phyloP scores from a whole-genome alignment of 2,888 invertebrate species.

The Apamea anceps region DNA sequence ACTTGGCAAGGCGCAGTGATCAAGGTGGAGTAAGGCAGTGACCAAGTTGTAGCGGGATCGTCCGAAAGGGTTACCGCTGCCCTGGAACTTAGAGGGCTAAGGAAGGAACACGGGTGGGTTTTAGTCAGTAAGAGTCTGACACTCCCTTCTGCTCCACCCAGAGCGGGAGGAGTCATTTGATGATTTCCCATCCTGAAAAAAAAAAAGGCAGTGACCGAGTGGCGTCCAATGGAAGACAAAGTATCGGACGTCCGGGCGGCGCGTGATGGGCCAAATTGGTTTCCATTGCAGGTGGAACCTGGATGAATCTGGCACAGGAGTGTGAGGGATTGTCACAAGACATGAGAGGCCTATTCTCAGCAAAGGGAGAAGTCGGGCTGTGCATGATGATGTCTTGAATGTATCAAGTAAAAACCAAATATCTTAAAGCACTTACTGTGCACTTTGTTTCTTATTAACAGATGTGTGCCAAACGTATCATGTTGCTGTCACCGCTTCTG shows the following conservation, averaged over 20 bases:
- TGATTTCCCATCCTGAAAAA: too few relatives aligned
- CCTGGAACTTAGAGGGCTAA: too few relatives aligned
- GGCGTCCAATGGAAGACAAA: background rate
- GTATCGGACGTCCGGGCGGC: background rate
- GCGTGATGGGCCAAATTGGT: background rate
- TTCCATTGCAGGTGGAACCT: background rate
- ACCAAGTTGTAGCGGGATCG: background rate
- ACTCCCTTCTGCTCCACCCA: too few relatives aligned
- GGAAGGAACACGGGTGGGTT: too few relatives aligned
- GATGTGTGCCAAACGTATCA: conserved; percentile 71
- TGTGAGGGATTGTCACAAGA: too few relatives aligned
- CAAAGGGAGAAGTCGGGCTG: too few relatives aligned
- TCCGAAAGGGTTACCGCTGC: too few relatives aligned
- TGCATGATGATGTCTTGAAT: background rate
- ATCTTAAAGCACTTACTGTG: conserved; percentile 43
- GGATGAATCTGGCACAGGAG: background rate
- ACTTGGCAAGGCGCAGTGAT: background rate
- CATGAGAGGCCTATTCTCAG: too few relatives aligned
- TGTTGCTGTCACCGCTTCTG: background rate
- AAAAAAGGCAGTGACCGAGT: background rate
- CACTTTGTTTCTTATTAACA: conserved; percentile 53
- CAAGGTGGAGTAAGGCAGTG: background rate
- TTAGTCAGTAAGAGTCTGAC: too few relatives aligned
- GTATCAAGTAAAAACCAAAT: conserved; percentile 39
- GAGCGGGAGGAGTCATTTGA: too few relatives aligned